phyloP scores from a whole-genome alignment of 1,140 invertebrate species.

The Penaeus indicus region DNA sequence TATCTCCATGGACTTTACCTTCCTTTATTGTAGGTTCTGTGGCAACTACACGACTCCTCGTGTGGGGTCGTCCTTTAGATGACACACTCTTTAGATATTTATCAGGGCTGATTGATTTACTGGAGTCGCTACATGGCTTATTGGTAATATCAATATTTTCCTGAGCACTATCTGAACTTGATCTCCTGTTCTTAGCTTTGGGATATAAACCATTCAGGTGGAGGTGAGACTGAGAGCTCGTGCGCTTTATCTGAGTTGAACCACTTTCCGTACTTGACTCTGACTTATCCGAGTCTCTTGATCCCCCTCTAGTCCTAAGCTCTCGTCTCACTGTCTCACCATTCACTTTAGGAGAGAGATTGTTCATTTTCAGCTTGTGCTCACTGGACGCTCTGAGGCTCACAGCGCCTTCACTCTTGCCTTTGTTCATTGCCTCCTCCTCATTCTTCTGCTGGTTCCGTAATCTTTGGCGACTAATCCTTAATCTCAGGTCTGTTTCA shows the following conservation, averaged over 20 bases:
- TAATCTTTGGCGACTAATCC: conserved; percentile 62
- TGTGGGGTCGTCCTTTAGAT: conserved; percentile 41
- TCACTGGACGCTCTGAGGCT: conserved; percentile 45
- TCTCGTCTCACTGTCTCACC: conserved; percentile 52
- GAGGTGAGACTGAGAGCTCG: conserved; percentile 47
- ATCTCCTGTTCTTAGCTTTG: conserved; percentile 66
- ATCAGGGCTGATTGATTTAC: conserved; percentile 12
- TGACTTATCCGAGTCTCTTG: conserved; percentile 64
- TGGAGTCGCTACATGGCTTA: conserved; percentile 35
- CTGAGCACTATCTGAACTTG: conserved; percentile 62
- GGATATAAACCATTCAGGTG: conserved; percentile 62
- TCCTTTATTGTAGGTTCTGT: conserved; percentile 32
- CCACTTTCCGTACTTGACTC: conserved; percentile 50
- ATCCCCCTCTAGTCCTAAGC: conserved; percentile 62
- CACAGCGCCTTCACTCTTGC: conserved; percentile 51
- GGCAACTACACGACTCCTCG: conserved; percentile 48
- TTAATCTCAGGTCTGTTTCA: conserved; percentile 93
- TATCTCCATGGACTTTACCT: conserved; percentile 34
- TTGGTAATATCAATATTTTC: conserved; percentile 60
- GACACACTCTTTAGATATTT: conserved; percentile 33
- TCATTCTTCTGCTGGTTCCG: conserved; percentile 55
- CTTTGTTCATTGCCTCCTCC: conserved; percentile 46
- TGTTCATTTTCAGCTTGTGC: conserved; percentile 49
- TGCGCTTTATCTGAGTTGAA: conserved; percentile 46
- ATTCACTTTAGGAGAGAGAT: conserved; percentile 35